phyloP scores from a whole-genome alignment of 2,888 invertebrate genomes.

The Epinotia bilunana region DNA sequence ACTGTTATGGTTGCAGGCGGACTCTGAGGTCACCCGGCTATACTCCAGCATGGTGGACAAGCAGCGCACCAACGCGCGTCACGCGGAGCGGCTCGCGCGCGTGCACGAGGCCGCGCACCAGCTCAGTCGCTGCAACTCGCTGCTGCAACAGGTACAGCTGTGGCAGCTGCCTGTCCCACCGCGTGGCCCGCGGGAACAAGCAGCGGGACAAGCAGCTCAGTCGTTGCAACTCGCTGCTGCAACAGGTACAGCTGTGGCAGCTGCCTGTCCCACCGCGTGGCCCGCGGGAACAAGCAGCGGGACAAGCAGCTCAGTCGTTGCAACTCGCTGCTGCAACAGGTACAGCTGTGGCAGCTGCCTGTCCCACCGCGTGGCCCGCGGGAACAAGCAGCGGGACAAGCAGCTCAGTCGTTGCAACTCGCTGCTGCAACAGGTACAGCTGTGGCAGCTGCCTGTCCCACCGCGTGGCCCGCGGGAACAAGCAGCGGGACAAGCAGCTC shows the following conservation, averaged over 20 bases:
- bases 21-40: conserved; percentile 88
- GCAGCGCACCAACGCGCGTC: conserved; percentile 92
- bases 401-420: conserved; percentile 93
- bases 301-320: conserved; percentile 82
- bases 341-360: background rate
- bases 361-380: conserved; percentile 74
- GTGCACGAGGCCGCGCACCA: conserved; percentile 93
- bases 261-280: too few species aligned
- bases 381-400: conserved; percentile 91
- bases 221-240: conserved; percentile 81
- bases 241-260: background rate
- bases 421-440: conserved; percentile 79
- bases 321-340: conserved; percentile 56
- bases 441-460: too few species aligned
- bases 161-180: too few species aligned
- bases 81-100: conserved; percentile 93
- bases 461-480: conserved; percentile 86
- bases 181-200: too few species aligned
- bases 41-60: conserved; percentile 89
- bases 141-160: background rate
- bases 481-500: conserved; percentile 91
- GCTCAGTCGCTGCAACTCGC: conserved; percentile 89
- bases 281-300: too few species aligned
- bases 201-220: conserved; percentile 62
- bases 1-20: conserved; percentile 82